Evolutionary conservation across 2,797 vertebrate species (phyloP), one percentile per base, ranked within the genome.

Genomic region (Adelosebastes latens): DNA sequence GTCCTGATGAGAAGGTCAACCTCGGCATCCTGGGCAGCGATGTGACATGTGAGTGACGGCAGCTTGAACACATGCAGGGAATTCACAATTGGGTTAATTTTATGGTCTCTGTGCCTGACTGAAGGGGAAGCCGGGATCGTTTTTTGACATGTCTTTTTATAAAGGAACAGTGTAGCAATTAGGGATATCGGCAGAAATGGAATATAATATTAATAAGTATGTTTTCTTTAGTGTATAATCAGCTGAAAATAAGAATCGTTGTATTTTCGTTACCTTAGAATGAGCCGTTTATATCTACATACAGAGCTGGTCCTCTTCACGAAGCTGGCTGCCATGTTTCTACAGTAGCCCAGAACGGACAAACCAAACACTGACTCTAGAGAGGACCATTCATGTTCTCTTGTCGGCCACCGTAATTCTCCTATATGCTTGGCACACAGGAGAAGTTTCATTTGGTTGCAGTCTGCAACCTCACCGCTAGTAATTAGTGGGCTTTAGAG

Each of bases 1-100:
- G 39, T 64, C 66, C 59, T 49, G 64, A 72, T 29, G 79, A 83
- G 78, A 87, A 88, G 90, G 85, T 88, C 83, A 61, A 52, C 63
- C 55, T 60, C 49, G 4, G 72, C 77, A 10, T 80, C 62, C 52
- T 27, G 55, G 66, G 46, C 36, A 24, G 61, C 2, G 22, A 53
- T 29, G 63, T 79, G 74, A 70, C 79, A 71, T 24, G 32, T 67
- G 83, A 85, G 16, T 85, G 90, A 79, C 58, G 10, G 72, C 39
- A 27, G 71, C 55, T 53, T 8, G 20, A 20, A 31, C 4, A 14
- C 73, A 75, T 7, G 58, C 11, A 8, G 18, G 62, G 70, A 53
- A 83, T 77, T 78, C 67, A 78, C 65, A 84, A 62, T 27, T 3
- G 16, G 53, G 34, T 22, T 60, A 36, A 66, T 56, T 79, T 12